Evolutionary conservation across 2,888 invertebrate species (phyloP).

Genomic region (Thysanoteuthis rhombus): DNA sequence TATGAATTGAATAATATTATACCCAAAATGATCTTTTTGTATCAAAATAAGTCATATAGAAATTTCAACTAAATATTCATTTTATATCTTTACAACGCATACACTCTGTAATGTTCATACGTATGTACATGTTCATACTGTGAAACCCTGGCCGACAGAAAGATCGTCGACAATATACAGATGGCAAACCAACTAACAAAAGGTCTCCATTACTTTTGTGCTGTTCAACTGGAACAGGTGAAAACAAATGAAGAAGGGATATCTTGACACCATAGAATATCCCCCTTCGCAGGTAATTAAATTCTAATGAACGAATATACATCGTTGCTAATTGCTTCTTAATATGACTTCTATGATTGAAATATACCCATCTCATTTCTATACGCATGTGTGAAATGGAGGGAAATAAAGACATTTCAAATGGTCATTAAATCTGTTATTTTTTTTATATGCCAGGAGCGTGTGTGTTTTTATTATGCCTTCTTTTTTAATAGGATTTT

Average conservation of each 20-base stretch:
- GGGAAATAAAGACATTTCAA: not conserved
- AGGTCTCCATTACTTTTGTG: not conserved
- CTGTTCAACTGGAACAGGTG: not conserved
- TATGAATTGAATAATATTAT: too few species aligned
- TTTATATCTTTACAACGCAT: too few species aligned
- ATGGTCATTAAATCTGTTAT: not conserved
- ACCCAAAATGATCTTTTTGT: too few species aligned
- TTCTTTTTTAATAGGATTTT: too few species aligned
- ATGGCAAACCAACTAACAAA: not conserved
- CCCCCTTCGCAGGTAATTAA: not conserved
- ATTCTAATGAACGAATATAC: not conserved
- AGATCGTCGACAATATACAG: not conserved
- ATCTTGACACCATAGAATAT: not conserved
- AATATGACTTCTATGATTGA: not conserved
- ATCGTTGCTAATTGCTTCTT: not conserved
- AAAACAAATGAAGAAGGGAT: not conserved
- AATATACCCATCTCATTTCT: not conserved
- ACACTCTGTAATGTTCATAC: too few species aligned
- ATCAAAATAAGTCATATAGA: too few species aligned
- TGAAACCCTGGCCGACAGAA: fast-evolving
- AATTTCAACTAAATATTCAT: too few species aligned
- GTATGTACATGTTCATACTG: too few species aligned
- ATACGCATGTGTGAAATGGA: not conserved
- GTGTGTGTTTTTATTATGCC: too few species aligned
- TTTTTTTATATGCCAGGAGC: not conserved